Percentiles rank a stretch among this genome's conserved stretches.
These are phyloP conservation scores for Tarsius wallacei DNA, from an alignment of 2,797 vertebrate genomes.

Conservation along the genomic window DNA sequence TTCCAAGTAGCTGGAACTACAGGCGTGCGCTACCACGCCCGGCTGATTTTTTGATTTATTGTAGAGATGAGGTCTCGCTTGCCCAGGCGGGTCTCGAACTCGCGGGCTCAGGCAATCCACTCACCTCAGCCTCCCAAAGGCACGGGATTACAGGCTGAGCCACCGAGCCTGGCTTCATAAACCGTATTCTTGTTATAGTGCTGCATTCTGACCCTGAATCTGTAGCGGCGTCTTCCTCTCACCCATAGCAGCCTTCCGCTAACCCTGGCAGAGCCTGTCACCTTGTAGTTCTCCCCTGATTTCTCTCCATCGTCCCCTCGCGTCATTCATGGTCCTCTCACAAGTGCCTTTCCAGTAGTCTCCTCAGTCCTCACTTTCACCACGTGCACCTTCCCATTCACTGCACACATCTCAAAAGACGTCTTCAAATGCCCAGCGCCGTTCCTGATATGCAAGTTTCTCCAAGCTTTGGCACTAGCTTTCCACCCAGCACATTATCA, in stretches of 20 bases:
- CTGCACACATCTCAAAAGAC: neutral
- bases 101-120: too few species aligned
- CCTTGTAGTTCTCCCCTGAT: neutral
- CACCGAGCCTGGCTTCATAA: too few species aligned
- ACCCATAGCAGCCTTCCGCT: neutral
- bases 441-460: neutral
- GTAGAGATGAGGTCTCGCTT: too few species aligned
- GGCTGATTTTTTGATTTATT: too few species aligned
- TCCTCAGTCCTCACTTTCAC: neutral
- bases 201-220: neutral
- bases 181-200: fast-evolving
- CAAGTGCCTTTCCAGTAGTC: neutral
- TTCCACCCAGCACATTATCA: neutral
- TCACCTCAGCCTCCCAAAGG: too few species aligned
- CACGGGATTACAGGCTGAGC: too few species aligned
- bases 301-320: neutral
- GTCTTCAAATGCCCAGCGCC: neutral
- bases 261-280: neutral
- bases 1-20: too few species aligned
- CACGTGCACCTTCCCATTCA: neutral
- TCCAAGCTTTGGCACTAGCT: neutral
- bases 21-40: too few species aligned
- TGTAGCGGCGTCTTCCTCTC: neutral
- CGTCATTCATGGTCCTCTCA: neutral
- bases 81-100: too few species aligned